Conservation (phyloP, 30 jellyfish, hydroid and myxozoan genomes). For the Rhopilema esculentum region DNA sequence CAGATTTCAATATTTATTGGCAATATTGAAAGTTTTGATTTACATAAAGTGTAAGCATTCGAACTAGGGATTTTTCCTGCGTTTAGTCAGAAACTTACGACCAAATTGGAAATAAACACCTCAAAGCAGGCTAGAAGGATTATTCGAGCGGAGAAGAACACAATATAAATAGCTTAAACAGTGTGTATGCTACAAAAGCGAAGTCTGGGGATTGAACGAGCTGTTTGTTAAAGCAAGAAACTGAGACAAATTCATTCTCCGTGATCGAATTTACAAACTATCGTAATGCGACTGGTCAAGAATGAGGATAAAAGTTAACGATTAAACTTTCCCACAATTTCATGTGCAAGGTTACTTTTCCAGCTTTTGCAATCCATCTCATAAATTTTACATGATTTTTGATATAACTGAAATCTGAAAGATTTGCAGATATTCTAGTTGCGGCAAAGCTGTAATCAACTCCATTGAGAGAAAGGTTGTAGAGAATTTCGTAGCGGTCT, state of each 20-base stretch:
- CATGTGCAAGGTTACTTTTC: conserved; percentile 38
- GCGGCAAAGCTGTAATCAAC: conserved; percentile 20
- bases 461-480: neutral
- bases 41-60: too few species aligned
- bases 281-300: neutral
- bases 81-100: too few species aligned
- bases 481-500: conserved; percentile 9
- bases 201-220: neutral
- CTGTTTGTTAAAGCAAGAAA: neutral
- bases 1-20: too few species aligned
- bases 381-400: conserved; percentile 34
- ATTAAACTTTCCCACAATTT: conserved; percentile 31
- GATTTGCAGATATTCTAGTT: conserved; percentile 29
- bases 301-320: conserved; percentile 15
- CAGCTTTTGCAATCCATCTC: conserved; percentile 27
- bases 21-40: too few species aligned
- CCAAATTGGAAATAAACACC: too few species aligned
- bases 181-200: neutral
- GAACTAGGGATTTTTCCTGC: too few species aligned
- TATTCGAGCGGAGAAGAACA: neutral
- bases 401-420: conserved; percentile 19
- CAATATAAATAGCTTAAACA: neutral
- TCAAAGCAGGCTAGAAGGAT: neutral
- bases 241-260: neutral
- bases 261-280: neutral